A percentile compares a stretch with the other conserved stretches of the same genome.
phyloP scores from a whole-genome alignment of 2,888 invertebrate species.

The Drosophila testacea region DNA sequence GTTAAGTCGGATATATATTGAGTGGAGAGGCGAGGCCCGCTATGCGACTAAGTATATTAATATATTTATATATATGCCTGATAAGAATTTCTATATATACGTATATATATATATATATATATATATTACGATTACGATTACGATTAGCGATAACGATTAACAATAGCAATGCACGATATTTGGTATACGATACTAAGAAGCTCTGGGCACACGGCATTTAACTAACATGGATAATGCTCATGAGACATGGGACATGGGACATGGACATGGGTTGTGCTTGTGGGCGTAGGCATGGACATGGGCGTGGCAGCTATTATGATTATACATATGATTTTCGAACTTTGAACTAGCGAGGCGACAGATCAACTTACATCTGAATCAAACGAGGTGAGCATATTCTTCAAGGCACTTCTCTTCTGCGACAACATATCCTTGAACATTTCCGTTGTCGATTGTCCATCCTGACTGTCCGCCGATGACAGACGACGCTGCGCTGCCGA shows the following conservation, averaged over 20 bases:
- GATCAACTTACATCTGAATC: constrained; percentile 94
- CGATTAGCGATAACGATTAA: constrained; percentile 17
- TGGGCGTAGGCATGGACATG: background rate
- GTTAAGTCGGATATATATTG: constrained; percentile 3
- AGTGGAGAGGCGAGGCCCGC: background rate
- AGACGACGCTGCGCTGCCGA: constrained; percentile 86
- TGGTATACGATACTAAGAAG: constrained; percentile 36
- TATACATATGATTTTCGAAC: background rate
- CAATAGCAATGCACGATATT: constrained; percentile 49
- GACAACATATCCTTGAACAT: constrained; percentile 97
- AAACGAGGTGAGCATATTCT: constrained; percentile 94
- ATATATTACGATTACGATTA: constrained; percentile 33
- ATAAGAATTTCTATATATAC: constrained; percentile 30
- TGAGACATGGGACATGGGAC: constrained; percentile 13
- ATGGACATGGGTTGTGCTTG: constrained; percentile 8
- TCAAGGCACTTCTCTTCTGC: constrained; percentile 94
- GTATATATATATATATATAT: constrained; percentile 19
- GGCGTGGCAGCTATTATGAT: constrained; percentile 21
- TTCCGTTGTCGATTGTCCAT: constrained; percentile 93
- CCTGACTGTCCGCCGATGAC: constrained; percentile 88
- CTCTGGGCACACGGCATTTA: constrained; percentile 35
- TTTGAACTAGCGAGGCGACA: background rate
- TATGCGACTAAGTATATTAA: constrained; percentile 27
- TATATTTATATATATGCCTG: constrained; percentile 16
- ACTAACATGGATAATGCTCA: constrained; percentile 15